Base-by-base conservation (phyloP, 2,888 invertebrate genomes). In the Clistopyga incitator region DNA sequence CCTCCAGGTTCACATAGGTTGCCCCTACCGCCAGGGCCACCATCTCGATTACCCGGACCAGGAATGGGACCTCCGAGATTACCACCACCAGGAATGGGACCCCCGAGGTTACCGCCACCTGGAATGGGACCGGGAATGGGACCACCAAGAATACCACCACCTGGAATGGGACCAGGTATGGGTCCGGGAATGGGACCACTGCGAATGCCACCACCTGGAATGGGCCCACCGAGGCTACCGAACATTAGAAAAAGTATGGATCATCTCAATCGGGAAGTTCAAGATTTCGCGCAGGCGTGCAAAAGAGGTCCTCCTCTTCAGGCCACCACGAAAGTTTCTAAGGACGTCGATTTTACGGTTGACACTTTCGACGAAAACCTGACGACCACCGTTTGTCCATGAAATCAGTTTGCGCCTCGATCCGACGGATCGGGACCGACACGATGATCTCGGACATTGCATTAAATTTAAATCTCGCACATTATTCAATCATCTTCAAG, bases 331-430 rank as follows among this genome's bases (percentile, higher is more conserved):
- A 78, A 20, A 67, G 78, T 81, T 34, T 13, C 67, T 34, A 90
- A 88, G 8, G 91, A 92, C 6, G 88, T 88, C 67, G 92, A 92
- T 64, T 92, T 92, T 38, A 92, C 92, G 0, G 85, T 87, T 2
- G 92, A 92, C 38, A 91, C 90, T 0, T 92, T 90, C 77, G 92
- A 92, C 13, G 92, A 92, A 67, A 92, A 92, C 56, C 81, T 91
- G 4, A 76, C 91, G 0, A 85, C 79, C 8, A 85, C 79, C 10
- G 76, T 68, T 0, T 13, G 70, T 29, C 78, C 77, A 54, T 84
- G 70, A 81, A 72, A 71, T 29, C 42, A 47, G 50, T 20, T 54
- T 6, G 29, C 34, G n/a, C 71, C 74, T 64, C 70, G 74, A 78
- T 74, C 68, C n/a, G 15, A 11, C 8, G 29, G 67, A 47, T 72